A percentile compares a stretch with the other conserved stretches of the same genome.
Evolutionary conservation across 2,113 vertebrate genomes (phyloP).

Genomic region (Melospiza melodia): DNA sequence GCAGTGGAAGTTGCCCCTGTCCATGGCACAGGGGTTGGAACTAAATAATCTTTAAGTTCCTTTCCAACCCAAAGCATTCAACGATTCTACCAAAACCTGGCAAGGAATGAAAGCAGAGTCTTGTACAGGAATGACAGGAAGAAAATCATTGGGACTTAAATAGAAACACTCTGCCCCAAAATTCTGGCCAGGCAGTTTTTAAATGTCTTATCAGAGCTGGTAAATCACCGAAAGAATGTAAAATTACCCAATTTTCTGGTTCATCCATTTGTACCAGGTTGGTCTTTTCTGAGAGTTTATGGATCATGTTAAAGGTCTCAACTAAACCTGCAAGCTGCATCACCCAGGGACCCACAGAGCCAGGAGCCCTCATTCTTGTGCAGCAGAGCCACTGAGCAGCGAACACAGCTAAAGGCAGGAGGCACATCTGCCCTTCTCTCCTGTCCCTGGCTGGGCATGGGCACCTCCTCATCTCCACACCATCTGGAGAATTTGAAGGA

Average conservation of each 20-base stretch:
- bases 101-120: background rate
- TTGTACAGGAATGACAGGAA: background rate
- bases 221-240: background rate
- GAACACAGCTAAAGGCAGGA: background rate
- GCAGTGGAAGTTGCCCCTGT: background rate
- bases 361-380: background rate
- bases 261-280: background rate
- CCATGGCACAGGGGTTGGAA: background rate
- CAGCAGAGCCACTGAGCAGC: background rate
- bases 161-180: background rate
- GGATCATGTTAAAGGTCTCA: background rate
- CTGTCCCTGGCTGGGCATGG: background rate
- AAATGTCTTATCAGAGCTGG: background rate
- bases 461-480: background rate
- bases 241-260: background rate
- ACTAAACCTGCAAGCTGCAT: background rate
- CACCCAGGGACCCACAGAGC: background rate
- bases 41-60: background rate
- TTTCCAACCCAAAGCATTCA: background rate
- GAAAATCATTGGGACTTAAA: background rate
- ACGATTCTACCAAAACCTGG: background rate
- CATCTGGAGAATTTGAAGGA: background rate
- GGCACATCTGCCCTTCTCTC: background rate
- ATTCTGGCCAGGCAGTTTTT: background rate
- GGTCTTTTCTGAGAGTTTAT: background rate